A percentile compares a stretch with the other conserved stretches of the same genome.
Evolutionary conservation across 2,113 vertebrate genomes (phyloP).

Genomic region (Etia nguti): DNA sequence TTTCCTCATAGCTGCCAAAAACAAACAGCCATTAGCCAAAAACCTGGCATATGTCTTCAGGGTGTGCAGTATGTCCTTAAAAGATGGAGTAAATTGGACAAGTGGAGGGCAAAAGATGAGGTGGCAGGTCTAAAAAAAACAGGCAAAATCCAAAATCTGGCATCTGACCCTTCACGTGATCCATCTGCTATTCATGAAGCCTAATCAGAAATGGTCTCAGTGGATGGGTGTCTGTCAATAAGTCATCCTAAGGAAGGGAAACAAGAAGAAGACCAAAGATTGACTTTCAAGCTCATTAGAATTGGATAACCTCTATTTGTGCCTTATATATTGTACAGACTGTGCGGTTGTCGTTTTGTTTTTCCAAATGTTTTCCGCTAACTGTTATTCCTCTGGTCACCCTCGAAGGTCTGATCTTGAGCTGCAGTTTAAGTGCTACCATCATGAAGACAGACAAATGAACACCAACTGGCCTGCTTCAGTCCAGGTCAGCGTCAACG

Average conservation of each 20-base stretch:
- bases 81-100: background rate
- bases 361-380: background rate
- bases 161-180: background rate
- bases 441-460: constrained; percentile 99
- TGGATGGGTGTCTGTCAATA: background rate
- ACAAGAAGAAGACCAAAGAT: background rate
- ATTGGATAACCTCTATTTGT: background rate
- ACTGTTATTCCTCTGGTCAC: background rate
- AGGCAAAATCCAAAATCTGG: background rate
- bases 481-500: constrained; percentile 98
- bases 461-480: constrained; percentile 99
- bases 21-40: background rate
- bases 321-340: background rate
- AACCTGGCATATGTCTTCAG: background rate
- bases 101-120: background rate
- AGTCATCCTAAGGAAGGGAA: background rate
- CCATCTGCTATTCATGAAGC: background rate
- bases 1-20: background rate
- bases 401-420: constrained; percentile 89
- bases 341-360: background rate
- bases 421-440: constrained; percentile 99
- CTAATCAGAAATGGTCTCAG: background rate
- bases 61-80: background rate
- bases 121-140: background rate
- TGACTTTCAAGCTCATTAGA: background rate